Evolutionary conservation across 2,797 vertebrate genomes (phyloP), one percentile per base, ranked within the genome.

Genomic region (Vespertilio murinus): DNA sequence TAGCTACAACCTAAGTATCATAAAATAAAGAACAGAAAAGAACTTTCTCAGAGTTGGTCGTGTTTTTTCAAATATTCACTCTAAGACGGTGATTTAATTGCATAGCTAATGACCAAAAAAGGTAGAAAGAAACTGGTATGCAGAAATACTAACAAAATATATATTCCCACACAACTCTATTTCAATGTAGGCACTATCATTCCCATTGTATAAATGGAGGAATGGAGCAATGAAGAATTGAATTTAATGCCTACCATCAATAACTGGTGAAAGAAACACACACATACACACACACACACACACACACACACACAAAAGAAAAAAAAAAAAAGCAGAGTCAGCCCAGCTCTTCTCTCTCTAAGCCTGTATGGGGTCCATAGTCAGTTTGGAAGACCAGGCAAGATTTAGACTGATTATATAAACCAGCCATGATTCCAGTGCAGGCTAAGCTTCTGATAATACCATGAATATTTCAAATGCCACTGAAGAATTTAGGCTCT

Each of bases 11-110:
- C 42, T 78, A 92, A 77, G 54, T 52, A 91, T 93, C 93, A 88
- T 82, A 92, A 92, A 88, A 12, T 75, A 96, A 83, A 71, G 11
- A 11, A 54, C 22, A 14, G 20, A 59, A 88, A 81, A 75, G 1
- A 4, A 33, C 12, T 80, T 79, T 87, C 17, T 88, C 9, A 75
- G 6, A 25, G 47, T 71, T 92, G 9, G 40, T n/a, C 11, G 65
- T 79, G 12, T 5, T 47, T 93, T 93, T 97, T 95, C 42, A 40
- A 97, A 96, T 96, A 56, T 69, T 90, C 33, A 93, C 54, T 28
- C 17, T 25, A 74, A 91, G 1, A 85, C 56, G 59, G 70, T 45
- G 22, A 12, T 89, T 87, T 93, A 30, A 17, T 61, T 61, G 47
- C 3, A 49, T 23, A 69, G 73, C 73, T 23, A 91, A 33, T 33